A percentile compares a stretch with the other conserved stretches of the same genome.
Conservation (phyloP, 2,797 vertebrate genomes). For the Chaunax sp. region DNA sequence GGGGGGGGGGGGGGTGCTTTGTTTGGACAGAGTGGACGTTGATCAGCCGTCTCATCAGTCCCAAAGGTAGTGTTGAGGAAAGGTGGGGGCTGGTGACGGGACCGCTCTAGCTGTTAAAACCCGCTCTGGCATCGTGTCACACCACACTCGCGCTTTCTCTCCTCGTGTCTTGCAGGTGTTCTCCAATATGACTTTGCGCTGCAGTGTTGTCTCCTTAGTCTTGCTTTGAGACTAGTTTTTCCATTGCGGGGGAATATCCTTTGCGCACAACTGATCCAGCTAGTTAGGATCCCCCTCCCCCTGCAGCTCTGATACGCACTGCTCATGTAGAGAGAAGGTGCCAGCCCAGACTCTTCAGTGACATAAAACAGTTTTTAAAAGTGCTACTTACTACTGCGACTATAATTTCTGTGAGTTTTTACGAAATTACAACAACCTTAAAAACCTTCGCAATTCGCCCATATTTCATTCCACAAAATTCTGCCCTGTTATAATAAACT, state of each 20-base stretch:
- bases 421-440: conserved; percentile 1
- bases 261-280: conserved; percentile 50
- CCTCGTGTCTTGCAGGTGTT: conserved; percentile 71
- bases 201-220: conserved; percentile 30
- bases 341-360: conserved; percentile 14
- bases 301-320: conserved; percentile 31
- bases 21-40: conserved; percentile 74
- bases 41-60: conserved; percentile 66
- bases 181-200: conserved; percentile 61
- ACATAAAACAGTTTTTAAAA: conserved; percentile 3
- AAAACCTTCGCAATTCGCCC: background rate
- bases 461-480: background rate
- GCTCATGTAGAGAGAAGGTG: conserved; percentile 33
- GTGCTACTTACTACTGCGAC: background rate
- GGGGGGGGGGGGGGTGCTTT: conserved; percentile 44
- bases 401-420: background rate
- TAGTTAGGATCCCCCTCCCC: conserved; percentile 19
- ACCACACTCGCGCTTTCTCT: conserved; percentile 3
- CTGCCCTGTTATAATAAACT: background rate
- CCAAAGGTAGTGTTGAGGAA: conserved; percentile 47
- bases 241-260: conserved; percentile 43
- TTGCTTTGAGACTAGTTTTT: conserved; percentile 22
- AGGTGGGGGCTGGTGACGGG: conserved; percentile 33
- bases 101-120: conserved; percentile 65
- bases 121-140: conserved; percentile 62